Conservation (phyloP, 2,797 vertebrate genomes). For the Sebastes hubbsi region DNA sequence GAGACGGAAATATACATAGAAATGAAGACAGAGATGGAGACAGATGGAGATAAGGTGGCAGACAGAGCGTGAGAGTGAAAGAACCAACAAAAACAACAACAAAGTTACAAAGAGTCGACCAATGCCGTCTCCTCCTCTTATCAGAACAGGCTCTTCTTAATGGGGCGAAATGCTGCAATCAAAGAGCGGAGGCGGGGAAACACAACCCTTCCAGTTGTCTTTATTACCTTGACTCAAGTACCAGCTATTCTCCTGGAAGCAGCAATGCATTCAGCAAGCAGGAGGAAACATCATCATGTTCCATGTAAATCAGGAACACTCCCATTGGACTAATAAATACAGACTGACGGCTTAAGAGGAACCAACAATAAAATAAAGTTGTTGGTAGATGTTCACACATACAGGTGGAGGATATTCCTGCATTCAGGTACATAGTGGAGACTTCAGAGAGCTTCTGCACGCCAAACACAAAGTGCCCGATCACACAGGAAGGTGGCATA, state of each 20-base stretch:
- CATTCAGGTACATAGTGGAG: not conserved
- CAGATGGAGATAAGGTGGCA: constrained; percentile 35
- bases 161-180: constrained; percentile 57
- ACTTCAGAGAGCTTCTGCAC: not conserved
- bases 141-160: constrained; percentile 51
- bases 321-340: constrained; percentile 65
- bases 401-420: not conserved
- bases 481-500: not conserved
- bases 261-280: constrained; percentile 28
- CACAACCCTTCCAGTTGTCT: constrained; percentile 51
- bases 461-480: not conserved
- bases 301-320: constrained; percentile 62
- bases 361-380: not conserved
- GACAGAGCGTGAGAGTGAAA: constrained; percentile 20
- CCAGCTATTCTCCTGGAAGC: constrained; percentile 41
- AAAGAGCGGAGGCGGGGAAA: constrained; percentile 39
- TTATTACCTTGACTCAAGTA: constrained; percentile 53
- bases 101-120: constrained; percentile 16
- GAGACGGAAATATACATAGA: constrained; percentile 26
- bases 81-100: constrained; percentile 17
- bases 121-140: constrained; percentile 21
- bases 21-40: constrained; percentile 38
- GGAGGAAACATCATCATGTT: constrained; percentile 37
- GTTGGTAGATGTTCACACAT: not conserved
- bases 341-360: constrained; percentile 13